phyloP scores from a whole-genome alignment of 2,113 vertebrate genomes.

The Axis porcinus region DNA sequence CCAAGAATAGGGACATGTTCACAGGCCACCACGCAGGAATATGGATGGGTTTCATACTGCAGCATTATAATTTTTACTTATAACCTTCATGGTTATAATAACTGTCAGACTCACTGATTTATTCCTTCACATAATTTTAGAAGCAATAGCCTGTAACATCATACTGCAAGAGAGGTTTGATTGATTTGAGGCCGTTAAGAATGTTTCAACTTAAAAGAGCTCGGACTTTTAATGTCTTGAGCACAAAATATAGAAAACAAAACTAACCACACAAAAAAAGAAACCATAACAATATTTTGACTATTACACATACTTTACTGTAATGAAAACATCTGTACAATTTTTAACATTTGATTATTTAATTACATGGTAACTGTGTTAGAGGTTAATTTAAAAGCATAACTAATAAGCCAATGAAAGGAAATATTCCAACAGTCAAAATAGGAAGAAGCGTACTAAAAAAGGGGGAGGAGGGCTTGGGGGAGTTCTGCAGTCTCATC shows the following conservation, averaged over 20 bases:
- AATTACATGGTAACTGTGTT: background rate
- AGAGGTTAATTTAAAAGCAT: conserved; percentile 12
- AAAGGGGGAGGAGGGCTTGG: background rate
- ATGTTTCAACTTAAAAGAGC: background rate
- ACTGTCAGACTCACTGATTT: background rate
- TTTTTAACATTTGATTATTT: background rate
- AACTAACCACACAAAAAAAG: background rate
- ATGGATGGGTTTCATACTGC: background rate
- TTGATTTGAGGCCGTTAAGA: background rate
- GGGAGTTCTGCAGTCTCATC: background rate
- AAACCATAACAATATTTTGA: background rate
- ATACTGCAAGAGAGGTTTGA: background rate
- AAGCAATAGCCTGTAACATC: background rate
- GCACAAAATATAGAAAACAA: background rate
- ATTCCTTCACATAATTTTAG: background rate
- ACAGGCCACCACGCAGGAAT: background rate
- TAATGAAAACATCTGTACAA: background rate
- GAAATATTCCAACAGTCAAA: background rate
- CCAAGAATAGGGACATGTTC: background rate
- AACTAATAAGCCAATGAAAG: background rate
- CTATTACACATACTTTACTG: background rate
- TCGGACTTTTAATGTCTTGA: background rate
- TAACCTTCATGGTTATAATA: background rate
- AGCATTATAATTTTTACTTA: background rate
- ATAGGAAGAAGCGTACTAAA: background rate